Evolutionary conservation across 2,888 invertebrate species (phyloP), one percentile per base, ranked within the genome.

Genomic region (Aphrophora alni): DNA sequence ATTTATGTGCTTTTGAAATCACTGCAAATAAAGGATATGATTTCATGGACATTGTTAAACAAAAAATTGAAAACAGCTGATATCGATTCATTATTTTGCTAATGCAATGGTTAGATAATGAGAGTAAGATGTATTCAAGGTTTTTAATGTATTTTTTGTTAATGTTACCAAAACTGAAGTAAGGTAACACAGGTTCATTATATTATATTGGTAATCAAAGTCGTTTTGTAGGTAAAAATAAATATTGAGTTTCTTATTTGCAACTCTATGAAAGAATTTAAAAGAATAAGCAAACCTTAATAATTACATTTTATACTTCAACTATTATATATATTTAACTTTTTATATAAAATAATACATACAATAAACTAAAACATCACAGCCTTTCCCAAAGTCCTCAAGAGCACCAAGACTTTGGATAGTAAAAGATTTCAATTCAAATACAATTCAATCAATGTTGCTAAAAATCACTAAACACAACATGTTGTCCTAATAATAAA

Each of bases 311-410:
- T 59, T 21, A 44, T 5, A 33, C 33, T 5, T 33, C 33, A 44
- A 8, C 21, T 59, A 59, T 21, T 59, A 59, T 2, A 59, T 59
- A 21, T 59, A 59, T 59, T 59, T 21, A n/a, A 59, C 21, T 21
- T 59, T 44, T 44, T 59, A 59, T 59, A 59, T 59, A 59, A 59
- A 59, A 59, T 21, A 44, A 14, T 44, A 33, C 44, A 59, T 59
- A 59, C 21, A 21, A 59, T 59, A 59, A 59, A 59, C 59, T 59
- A 59, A 59, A 59, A 59, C 59, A 59, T 59, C 59, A 59, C 59
- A 59, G 59, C 59, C 59, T 59, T 59, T 59, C 21, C 21, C 21
- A 59, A 59, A 59, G 59, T 21, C 10, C 44, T 14, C 17, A 17
- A 44, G n/a, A n/a, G 44, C 59, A 59, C 7, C 3, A 2, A 4